A percentile compares a stretch with the other conserved stretches of the same genome.
Conservation (phyloP, 1,140 invertebrate species). For the Papilio polyxenes region DNA sequence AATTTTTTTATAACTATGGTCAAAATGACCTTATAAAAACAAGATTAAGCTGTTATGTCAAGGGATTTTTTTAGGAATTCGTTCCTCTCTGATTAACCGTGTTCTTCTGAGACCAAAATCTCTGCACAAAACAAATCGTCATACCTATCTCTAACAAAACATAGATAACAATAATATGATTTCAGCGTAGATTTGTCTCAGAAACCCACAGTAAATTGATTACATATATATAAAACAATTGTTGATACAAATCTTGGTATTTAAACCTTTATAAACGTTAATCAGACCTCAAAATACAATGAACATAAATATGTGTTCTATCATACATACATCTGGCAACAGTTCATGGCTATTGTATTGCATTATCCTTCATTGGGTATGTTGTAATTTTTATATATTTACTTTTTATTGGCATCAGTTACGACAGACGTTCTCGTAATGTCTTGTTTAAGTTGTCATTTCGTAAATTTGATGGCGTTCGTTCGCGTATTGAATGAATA, state of each 20-base stretch:
- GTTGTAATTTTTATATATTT: conserved; percentile 23
- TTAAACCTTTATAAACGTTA: background rate
- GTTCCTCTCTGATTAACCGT: no score
- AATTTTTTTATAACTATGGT: no score
- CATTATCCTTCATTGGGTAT: background rate
- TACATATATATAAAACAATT: background rate
- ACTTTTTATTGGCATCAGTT: conserved; percentile 7
- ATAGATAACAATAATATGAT: no score
- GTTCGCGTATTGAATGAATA: conserved; percentile 23
- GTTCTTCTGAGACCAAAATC: no score
- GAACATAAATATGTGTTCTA: background rate
- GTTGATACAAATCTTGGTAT: background rate
- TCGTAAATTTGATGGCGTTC: conserved; percentile 27
- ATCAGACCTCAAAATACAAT: background rate
- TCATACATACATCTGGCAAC: background rate
- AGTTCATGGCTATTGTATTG: background rate
- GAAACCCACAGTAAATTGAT: background rate
- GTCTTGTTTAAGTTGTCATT: conserved; percentile 20
- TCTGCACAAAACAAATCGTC: no score
- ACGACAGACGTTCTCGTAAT: conserved; percentile 20
- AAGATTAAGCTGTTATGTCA: no score
- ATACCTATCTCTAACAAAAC: no score
- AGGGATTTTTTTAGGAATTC: background rate
- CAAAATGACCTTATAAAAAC: no score
- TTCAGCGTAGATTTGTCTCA: no score